Base-by-base conservation (phyloP, 2,797 vertebrate species). In the Limosa lapponica region DNA sequence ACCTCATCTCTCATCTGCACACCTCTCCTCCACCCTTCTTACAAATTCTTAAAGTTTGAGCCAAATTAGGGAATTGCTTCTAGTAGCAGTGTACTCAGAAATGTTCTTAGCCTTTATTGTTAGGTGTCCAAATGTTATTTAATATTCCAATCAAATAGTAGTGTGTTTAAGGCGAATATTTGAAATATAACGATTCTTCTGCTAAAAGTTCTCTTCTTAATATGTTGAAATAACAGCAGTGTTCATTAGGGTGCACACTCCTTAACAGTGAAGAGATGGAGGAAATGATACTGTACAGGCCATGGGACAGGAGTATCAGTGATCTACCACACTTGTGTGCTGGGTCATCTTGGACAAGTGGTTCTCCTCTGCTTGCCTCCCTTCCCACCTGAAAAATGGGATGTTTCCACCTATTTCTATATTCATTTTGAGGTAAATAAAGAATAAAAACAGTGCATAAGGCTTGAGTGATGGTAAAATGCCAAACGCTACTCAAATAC, bases 271-370 rank as follows among this genome's bases (percentile, higher is more conserved):
- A 67, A 62, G 16, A 69, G 16, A 16, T 16, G 16, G 18, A 61
- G 28, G 12, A 73, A 73, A 36, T 4, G 3, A 13, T 46, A 49
- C 10, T 28, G 23, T 16, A 16, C 12, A 61, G 25, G 24, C 11
- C 15, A 22, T 15, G n/a, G 22, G 41, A 49, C 7, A 12, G 51
- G 22, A 48, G 2, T 37, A 34, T 11, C 43, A 20, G 8, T 32
- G 43, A 72, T 28, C 41, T 27, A 7, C 3, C 5, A 2, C 28
- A 8, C 16, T 51, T 5, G 18, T 1, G 0, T 34, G 16, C 13
- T 11, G 2, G 17, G 4, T 66, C 25, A 49, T 36, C 28, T 51
- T 25, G 13, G 25, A n/a, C 10, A 66, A 28, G 28, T 28, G 27
- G 10, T 32, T 65, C 48, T 65, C 24, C 11, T 70, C 41, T 32